Percentiles rank a stretch among this genome's conserved stretches.
Evolutionary conservation across 2,797 vertebrate genomes (phyloP).

Genomic region (Crax fasciolata): DNA sequence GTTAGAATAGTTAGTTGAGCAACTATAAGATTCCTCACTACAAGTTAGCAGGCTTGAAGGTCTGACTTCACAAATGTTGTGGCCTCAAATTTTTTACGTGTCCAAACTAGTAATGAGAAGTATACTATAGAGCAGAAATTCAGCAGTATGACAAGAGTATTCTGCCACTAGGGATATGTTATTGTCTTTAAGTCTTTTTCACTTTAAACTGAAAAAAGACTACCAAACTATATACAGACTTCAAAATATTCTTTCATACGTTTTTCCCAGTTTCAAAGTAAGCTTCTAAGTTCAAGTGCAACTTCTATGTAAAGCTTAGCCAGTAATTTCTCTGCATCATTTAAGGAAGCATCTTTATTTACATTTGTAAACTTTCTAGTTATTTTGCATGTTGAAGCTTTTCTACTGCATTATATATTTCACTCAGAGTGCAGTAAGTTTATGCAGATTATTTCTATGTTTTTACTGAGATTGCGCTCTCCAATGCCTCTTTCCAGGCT

Average conservation of each 20-base stretch:
- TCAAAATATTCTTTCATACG: not conserved
- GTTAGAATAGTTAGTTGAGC: not conserved
- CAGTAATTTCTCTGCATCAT: not conserved
- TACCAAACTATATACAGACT: not conserved
- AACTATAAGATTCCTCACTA: not conserved
- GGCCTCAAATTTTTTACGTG: not conserved
- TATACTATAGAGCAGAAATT: not conserved
- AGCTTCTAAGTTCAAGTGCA: not conserved
- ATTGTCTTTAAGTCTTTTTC: not conserved
- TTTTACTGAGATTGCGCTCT: not conserved
- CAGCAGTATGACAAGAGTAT: not conserved
- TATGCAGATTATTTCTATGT: not conserved
- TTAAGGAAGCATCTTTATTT: not conserved
- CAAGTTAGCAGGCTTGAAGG: not conserved
- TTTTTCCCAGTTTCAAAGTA: not conserved
- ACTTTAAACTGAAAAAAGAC: not conserved
- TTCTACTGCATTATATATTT: not conserved
- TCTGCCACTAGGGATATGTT: not conserved
- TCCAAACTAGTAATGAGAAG: not conserved
- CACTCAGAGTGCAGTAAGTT: not conserved
- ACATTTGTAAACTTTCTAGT: not conserved
- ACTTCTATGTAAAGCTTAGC: not conserved
- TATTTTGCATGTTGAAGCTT: not conserved
- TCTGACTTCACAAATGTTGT: not conserved
- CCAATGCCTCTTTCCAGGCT: conserved; percentile 78